Base-by-base conservation (phyloP, 1,140 invertebrate genomes). In the Drosophila arawakana region DNA sequence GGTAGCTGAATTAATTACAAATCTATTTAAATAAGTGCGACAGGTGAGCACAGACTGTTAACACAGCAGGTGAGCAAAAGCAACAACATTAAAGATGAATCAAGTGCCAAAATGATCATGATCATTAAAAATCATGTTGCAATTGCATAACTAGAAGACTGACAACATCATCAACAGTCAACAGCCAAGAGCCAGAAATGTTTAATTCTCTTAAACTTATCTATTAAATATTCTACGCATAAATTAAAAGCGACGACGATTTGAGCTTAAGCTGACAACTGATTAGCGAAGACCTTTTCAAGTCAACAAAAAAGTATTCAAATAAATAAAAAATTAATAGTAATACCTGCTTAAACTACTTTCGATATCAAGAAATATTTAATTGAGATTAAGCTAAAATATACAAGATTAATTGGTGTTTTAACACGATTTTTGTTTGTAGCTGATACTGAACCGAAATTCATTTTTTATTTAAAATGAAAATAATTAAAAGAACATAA, bases 1-100 rank as follows among this genome's bases (percentile, higher is more conserved):
- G 80, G 58, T 81, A 81, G 78, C 79, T 82, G 71, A 57, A 63
- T 84, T 84, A 84, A 84, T 84, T 84, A 70, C 78, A 84, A 80
- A 84, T 84, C 72, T 88, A 79, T 88, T 88, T 81, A 88, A 88
- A 85, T 85, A 58, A 67, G 49, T 65, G 18, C 63, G 76, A 66
- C 70, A 83, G 58, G 47, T 54, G 34, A 54, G 41, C 41, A 43
- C 9, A 43, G 41, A 43, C 41, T 2, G 25, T 13, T 43, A 43
- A 7, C 50, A 54, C 70, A 69, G 52, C 70, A 73, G 78, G 62
- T 76, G 73, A 73, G 49, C 30, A 15, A 44, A 30, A 34, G 46
- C 5, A 30, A 30, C 25, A 5, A 30, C 25, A 30, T 30, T 30
- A 4, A 30, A 30, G 25, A 30, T 5, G 25, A 30, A 30, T 30